Base-by-base conservation (phyloP, 2,888 invertebrate species). In the Metacarcinus magister region DNA sequence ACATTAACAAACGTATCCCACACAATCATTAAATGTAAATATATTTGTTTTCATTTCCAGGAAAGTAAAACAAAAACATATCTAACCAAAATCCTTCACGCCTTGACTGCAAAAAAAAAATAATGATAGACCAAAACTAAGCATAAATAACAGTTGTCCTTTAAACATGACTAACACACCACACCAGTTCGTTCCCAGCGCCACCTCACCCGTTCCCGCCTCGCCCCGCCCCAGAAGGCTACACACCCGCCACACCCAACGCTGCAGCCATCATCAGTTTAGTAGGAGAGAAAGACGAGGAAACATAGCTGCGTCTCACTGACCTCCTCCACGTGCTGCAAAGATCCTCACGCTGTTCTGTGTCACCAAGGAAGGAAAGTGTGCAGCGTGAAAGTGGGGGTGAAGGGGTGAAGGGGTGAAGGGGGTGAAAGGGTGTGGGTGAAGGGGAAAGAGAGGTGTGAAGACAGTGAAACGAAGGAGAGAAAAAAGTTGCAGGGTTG, bases 401-500 rank as follows among this genome's bases (percentile, higher is more conserved):
- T 48, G 48, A 48, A 13, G 48, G 48, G 48, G 10, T 48, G 48
- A 48, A 13, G 48, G 48, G 48, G 48, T 48, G 48, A 13, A 54
- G 54, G 54, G 54, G 54, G 10, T 54, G 54, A 54, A 8, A n/a
- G 67, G 67, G n/a, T 67, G 67, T 67, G 67, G 67, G n/a, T 0
- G n/a, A 67, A 67, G 19, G n/a, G n/a, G 67, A n/a, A n/a, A n/a
- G 7, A n/a, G n/a, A 67, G n/a, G n/a, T 8, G 4, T n/a, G 23
- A n/a, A 67, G n/a, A n/a, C 67, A 67, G n/a, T 67, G 67, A 67
- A 67, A 67, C n/a, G 67, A n/a, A 67, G n/a, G n/a, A n/a, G 67
- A 5, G 67, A 67, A 23, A 67, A 23, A 67, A 67, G 67, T 67
- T n/a, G 67, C 2, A 54, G 54, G 54, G 19, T 5, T 19, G 54